Percentiles rank a stretch among this genome's conserved stretches.
Evolutionary conservation across 2,113 vertebrate species (phyloP).

Genomic region (Ceuthmochares aereus): DNA sequence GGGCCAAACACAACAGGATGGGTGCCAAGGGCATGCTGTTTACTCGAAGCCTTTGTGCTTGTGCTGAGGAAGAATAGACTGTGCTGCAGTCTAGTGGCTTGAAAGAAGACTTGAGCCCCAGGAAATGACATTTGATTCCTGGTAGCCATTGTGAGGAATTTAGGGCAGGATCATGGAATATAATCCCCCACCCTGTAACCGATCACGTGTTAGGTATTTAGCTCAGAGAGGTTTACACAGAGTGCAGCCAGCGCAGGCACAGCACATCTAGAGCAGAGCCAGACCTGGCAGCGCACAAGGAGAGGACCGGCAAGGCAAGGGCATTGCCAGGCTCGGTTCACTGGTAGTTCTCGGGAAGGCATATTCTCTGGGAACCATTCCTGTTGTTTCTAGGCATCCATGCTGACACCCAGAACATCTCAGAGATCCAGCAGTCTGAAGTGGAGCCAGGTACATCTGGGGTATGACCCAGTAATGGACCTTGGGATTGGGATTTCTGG

Average conservation of each 20-base stretch:
- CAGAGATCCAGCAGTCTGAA: background rate
- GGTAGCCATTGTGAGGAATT: background rate
- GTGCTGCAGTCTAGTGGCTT: background rate
- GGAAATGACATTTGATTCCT: background rate
- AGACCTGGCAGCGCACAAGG: background rate
- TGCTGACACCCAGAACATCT: background rate
- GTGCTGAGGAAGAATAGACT: background rate
- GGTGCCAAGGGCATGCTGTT: background rate
- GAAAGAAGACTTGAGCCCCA: background rate
- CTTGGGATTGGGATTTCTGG: background rate
- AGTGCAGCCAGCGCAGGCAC: background rate
- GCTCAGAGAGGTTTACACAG: background rate
- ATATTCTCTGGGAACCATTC: background rate
- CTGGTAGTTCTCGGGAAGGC: rapidly evolving
- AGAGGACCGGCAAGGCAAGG: background rate
- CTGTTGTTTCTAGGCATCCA: rapidly evolving
- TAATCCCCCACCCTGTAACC: background rate
- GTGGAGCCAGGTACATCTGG: background rate
- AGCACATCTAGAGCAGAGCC: background rate
- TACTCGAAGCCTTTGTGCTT: background rate
- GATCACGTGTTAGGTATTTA: rapidly evolving
- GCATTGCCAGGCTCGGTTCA: background rate
- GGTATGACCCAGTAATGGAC: rapidly evolving
- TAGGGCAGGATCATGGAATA: background rate
- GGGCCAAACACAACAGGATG: background rate